Base-by-base conservation (phyloP, 2,888 invertebrate species). In the Perizoma flavofasciatum region DNA sequence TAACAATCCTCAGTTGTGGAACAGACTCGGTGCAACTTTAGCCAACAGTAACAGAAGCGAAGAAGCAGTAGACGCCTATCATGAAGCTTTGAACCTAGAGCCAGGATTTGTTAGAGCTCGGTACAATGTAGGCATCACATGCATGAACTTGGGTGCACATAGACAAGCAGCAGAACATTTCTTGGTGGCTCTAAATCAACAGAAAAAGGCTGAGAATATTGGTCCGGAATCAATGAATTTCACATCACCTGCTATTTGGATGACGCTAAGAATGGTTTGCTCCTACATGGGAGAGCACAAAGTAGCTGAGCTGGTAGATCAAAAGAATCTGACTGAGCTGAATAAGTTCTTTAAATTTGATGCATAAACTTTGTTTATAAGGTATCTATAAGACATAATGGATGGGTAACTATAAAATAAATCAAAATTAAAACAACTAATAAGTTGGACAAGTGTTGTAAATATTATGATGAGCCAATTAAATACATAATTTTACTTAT, bases 91-190 rank as follows among this genome's bases (percentile, higher is more conserved):
- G 52, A 95, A 96, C 78, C 91, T 99, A 51, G 96, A 97, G 63
- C 99, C 99, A 5, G 99, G 99, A 3, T 99, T 98, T 85, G 98
- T 99, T 66, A 94, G 99, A 61, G 98, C 99, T 6, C 94, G 99
- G 63, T 99, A 98, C 83, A 99, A 99, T 92, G 96, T 99, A 60
- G 99, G 99, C 34, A 98, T 99, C 56, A 98, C 98, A 61, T 99
- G 99, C 82, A 97, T 99, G 89, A 99, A 99, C 88, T 93, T 99
- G 48, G 96, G 96, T 71, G 98, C 98, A 47, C 96, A 99, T 80
- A 98, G 96, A 78, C 97, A 99, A 90, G 98, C 99, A 5, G 97
- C 97, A 9, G 98, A 99, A 83, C 99, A 99, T 91, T 96, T 99
- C 74, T 85, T 99, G 50, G 96, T 96, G 4, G 98, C 99, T 0